Conservation (phyloP, 2,797 vertebrate species). For the Channallabes apus region DNA sequence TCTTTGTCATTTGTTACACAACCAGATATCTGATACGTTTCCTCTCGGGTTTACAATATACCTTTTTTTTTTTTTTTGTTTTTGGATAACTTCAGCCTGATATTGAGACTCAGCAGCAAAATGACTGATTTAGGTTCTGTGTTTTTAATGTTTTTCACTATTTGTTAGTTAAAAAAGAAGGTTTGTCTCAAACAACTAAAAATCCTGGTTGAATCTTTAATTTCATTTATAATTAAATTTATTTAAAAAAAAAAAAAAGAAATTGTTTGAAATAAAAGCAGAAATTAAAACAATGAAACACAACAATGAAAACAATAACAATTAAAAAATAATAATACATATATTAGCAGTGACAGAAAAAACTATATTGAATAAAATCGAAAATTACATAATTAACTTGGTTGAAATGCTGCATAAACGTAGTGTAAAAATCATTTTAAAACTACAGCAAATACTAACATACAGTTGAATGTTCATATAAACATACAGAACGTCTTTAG, state of each 20-base stretch:
- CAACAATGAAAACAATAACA: background rate
- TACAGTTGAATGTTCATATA: background rate
- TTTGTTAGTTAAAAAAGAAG: background rate
- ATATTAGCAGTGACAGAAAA: background rate
- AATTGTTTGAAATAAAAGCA: background rate
- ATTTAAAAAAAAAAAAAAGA: background rate
- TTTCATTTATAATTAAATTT: background rate
- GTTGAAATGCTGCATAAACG: background rate
- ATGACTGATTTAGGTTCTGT: too few relatives aligned
- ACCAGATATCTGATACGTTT: background rate
- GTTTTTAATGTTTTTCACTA: background rate
- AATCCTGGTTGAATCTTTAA: background rate
- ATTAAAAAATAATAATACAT: background rate
- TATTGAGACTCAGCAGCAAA: background rate
- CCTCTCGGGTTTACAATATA: background rate
- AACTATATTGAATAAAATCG: too few relatives aligned
- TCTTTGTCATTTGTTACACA: background rate
- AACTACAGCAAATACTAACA: background rate
- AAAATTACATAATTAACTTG: background rate
- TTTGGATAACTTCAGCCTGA: background rate
- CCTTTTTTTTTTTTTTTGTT: too few relatives aligned
- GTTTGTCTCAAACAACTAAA: background rate
- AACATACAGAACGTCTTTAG: background rate
- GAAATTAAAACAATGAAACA: background rate
- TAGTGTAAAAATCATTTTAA: background rate